Evolutionary conservation across 2,113 vertebrate species (phyloP), one percentile per base, ranked within the genome.

Genomic region (Nannospalax galili): DNA sequence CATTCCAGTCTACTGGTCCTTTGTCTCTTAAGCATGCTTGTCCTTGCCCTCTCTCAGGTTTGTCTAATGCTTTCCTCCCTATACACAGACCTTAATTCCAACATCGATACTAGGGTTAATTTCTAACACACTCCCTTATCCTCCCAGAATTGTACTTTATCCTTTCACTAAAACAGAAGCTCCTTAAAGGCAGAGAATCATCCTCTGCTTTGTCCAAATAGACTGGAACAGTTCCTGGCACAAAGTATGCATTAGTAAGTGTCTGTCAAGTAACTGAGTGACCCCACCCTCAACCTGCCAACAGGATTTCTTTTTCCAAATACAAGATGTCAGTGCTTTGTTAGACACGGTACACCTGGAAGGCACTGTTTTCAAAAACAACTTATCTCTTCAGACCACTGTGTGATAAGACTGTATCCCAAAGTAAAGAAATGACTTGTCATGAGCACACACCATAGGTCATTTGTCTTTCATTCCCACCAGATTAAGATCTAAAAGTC

Each of bases 401-500:
- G 11, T 24, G 32, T 3, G 15, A 45, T 56, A 87, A 95, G 72
- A 88, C 42, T 89, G n/a, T 74, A 84, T 85, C 30, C 69, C 81
- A 78, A 69, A 69, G 80, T 67, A 84, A 96, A 96, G 95, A 85
- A 95, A 94, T 89, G 62, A 22, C 82, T 69, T 72, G 62, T 92
- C 97, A 62, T 1, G 26, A 56, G 73, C 91, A 90, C 97, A 84
- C 56, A 24, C 40, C 4, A n/a, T 28, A 80, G 0, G 0, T 5
- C 28, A 45, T 95, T 95, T 92, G 56, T 65, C 90, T 88, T 95
- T 98, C 96, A 80, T 92, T 97, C 84, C 78, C 79, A 75, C 90
- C 69, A 70, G 96, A 97, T 97, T 97, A 97, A 98, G 96, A 98
- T 92, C 64, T 97, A 67, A 97, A 92, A 95, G 93, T 82, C 90